Evolutionary conservation across 2,888 invertebrate species (phyloP).

Genomic region (Morpho achilles): DNA sequence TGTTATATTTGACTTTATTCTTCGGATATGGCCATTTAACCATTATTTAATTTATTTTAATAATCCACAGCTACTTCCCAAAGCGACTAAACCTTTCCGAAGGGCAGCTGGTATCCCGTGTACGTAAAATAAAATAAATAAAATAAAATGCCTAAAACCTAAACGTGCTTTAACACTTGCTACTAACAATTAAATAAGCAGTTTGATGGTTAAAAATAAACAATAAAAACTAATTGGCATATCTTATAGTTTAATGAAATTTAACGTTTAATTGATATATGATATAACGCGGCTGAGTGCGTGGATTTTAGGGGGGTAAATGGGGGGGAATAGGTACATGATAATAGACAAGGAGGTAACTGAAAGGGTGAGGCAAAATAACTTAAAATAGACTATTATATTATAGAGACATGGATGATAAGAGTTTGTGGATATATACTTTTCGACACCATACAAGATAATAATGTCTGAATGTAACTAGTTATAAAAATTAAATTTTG

Average conservation of each 20-base stretch:
- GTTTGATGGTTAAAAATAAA: slow-evolving; percentile 9
- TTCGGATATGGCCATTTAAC: no score
- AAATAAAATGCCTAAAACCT: slow-evolving; percentile 20
- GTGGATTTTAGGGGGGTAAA: background rate
- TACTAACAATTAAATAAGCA: slow-evolving; percentile 24
- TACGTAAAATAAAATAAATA: slow-evolving; percentile 11
- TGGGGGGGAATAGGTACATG: background rate
- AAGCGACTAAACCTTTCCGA: background rate
- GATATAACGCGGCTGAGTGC: background rate
- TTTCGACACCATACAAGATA: no score
- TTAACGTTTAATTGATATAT: slow-evolving; percentile 3
- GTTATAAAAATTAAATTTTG: no score
- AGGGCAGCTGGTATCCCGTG: slow-evolving; percentile 6
- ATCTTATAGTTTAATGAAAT: slow-evolving; percentile 4
- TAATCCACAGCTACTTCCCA: no score
- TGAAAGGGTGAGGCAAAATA: background rate
- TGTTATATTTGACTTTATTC: no score
- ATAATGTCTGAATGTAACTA: no score
- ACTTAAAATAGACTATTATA: background rate
- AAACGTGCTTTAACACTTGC: slow-evolving; percentile 19
- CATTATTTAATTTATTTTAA: no score
- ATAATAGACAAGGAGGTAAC: background rate
- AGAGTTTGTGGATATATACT: background rate
- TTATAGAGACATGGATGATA: background rate
- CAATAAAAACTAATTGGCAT: slow-evolving; percentile 14